A percentile compares a stretch with the other conserved stretches of the same genome.
phyloP scores from a whole-genome alignment of 1,140 invertebrate species.

The Dysdera silvatica region DNA sequence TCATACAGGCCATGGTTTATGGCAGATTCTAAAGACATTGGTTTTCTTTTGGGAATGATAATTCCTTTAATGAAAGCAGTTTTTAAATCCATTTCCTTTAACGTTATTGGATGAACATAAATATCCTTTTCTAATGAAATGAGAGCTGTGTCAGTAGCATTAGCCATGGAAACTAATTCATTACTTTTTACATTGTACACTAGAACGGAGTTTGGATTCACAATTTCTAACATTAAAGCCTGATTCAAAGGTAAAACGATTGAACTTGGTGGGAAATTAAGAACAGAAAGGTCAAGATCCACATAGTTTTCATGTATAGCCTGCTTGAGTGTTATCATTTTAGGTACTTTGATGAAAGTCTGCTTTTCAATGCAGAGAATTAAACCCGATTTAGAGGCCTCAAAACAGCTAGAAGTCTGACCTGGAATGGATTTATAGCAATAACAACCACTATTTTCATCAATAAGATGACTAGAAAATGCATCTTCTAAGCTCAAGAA shows the following conservation, averaged over 20 bases:
- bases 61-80: constrained; percentile 62
- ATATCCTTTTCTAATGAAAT: constrained; percentile 31
- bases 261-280: background rate
- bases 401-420: constrained; percentile 73
- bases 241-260: constrained; percentile 70
- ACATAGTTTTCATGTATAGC: constrained; percentile 17
- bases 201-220: constrained; percentile 64
- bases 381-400: constrained; percentile 65
- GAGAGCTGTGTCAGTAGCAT: constrained; percentile 44
- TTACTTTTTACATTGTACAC: constrained; percentile 65
- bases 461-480: constrained; percentile 61
- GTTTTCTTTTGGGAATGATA: constrained; percentile 53
- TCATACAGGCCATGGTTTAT: constrained; percentile 64
- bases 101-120: constrained; percentile 55
- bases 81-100: constrained; percentile 58
- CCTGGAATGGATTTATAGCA: too few species aligned
- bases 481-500: constrained; percentile 66
- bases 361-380: constrained; percentile 42
- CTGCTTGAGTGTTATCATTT: constrained; percentile 25
- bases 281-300: constrained; percentile 9
- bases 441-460: constrained; percentile 64
- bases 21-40: constrained; percentile 66
- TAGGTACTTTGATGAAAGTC: background rate
- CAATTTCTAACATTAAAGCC: constrained; percentile 66
- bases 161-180: constrained; percentile 60